Evolutionary conservation across 2,888 invertebrate species (phyloP).

Genomic region (Dicyrtoma fusca): DNA sequence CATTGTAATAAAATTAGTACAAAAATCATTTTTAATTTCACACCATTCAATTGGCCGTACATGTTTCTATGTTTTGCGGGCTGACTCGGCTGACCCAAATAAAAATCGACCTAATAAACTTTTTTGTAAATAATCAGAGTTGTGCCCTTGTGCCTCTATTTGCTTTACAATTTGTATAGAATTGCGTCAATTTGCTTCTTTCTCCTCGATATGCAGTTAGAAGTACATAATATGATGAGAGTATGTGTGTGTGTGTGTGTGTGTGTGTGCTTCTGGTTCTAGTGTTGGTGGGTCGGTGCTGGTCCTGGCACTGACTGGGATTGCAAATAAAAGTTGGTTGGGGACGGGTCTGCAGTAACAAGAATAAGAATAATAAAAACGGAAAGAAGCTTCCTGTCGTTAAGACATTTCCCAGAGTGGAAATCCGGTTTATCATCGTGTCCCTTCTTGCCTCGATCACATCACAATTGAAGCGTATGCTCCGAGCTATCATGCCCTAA

Average conservation of each 20-base stretch:
- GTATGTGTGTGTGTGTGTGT: not conserved
- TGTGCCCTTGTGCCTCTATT: too few species aligned
- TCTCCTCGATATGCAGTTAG: too few species aligned
- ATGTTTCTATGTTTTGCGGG: too few species aligned
- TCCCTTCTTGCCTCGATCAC: slow-evolving; percentile 8
- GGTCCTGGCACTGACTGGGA: not conserved
- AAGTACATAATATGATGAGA: too few species aligned
- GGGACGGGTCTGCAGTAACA: not conserved
- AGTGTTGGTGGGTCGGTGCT: not conserved
- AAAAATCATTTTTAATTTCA: too few species aligned
- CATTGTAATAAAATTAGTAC: too few species aligned
- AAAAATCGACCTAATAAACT: too few species aligned
- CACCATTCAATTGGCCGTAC: too few species aligned
- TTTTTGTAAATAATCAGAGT: too few species aligned
- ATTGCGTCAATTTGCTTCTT: too few species aligned
- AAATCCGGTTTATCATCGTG: slow-evolving; percentile 43
- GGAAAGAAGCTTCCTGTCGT: slow-evolving; percentile 49
- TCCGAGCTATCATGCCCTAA: not conserved
- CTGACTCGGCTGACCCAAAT: too few species aligned
- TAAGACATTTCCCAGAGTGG: slow-evolving; percentile 44
- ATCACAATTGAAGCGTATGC: slow-evolving; percentile 17
- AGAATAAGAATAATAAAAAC: slow-evolving; percentile 22
- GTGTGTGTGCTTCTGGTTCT: not conserved
- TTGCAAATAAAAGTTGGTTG: slow-evolving; percentile 17
- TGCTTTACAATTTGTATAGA: too few species aligned